A percentile compares a stretch with the other conserved stretches of the same genome.
phyloP scores from a whole-genome alignment of 2,888 invertebrate genomes.

The Dione vanillae region DNA sequence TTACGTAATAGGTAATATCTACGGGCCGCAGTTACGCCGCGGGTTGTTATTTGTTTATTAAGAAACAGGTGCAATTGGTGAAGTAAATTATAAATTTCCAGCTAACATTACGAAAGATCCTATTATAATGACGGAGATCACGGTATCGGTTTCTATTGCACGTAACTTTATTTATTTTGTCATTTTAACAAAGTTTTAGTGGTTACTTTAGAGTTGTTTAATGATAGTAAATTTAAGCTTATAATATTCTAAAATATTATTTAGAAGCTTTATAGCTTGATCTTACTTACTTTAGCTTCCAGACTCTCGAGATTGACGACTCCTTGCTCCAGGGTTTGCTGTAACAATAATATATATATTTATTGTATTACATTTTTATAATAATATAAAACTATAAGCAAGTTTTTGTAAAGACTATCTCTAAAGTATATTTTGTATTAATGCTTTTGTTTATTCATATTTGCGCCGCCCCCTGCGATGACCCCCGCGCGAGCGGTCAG shows the following conservation, averaged over 20 bases:
- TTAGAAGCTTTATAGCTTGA: neutral
- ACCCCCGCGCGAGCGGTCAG: too few relatives aligned
- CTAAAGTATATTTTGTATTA: too few relatives aligned
- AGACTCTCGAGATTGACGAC: conserved; percentile 90
- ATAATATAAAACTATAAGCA: too few relatives aligned
- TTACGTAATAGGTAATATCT: conserved; percentile 1
- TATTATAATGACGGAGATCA: conserved; percentile 5
- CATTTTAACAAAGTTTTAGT: too few relatives aligned
- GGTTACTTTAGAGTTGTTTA: too few relatives aligned
- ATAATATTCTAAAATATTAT: neutral
- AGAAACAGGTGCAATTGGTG: neutral
- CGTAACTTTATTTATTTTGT: too few relatives aligned
- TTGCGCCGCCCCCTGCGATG: too few relatives aligned
- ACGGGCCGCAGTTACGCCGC: neutral
- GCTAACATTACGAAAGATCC: neutral
- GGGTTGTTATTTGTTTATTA: conserved; percentile 11
- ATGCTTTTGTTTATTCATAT: neutral
- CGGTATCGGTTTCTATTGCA: neutral
- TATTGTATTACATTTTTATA: neutral
- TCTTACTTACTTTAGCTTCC: conserved; percentile 88
- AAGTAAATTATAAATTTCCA: neutral
- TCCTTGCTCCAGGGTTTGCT: conserved; percentile 79
- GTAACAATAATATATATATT: conserved; percentile 59
- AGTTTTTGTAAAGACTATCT: too few relatives aligned
- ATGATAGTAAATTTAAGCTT: too few relatives aligned